Conservation (phyloP, 2,113 vertebrate species). For the Aphyosemion australe region DNA sequence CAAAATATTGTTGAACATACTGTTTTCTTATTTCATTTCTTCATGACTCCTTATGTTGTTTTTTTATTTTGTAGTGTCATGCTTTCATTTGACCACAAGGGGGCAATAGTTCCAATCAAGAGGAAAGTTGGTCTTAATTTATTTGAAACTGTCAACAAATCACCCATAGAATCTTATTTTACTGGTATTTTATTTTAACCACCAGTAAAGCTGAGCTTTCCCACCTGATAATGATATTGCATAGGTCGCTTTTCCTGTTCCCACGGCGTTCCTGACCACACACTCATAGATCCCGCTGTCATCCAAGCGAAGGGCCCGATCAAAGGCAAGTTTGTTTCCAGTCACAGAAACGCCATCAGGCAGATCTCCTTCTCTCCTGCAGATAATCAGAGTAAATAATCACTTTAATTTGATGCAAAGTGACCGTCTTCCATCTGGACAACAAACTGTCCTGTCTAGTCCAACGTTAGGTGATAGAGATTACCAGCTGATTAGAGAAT, state of each 20-base stretch:
- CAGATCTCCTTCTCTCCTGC: constrained; percentile 80
- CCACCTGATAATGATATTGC: constrained; percentile 73
- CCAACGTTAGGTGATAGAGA: too few relatives aligned
- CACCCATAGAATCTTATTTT: neutral
- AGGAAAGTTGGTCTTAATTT: neutral
- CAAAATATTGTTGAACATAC: too few relatives aligned
- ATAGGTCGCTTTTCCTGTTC: constrained; percentile 68
- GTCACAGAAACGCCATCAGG: constrained; percentile 71
- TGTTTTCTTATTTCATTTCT: too few relatives aligned
- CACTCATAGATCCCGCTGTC: constrained; percentile 86
- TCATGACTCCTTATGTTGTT: too few relatives aligned
- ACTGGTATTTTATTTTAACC: neutral
- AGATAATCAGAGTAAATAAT: constrained; percentile 7
- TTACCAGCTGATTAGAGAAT: too few relatives aligned
- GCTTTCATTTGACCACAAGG: constrained; percentile 39
- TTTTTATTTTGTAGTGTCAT: neutral
- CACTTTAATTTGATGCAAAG: neutral
- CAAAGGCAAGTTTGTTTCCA: constrained; percentile 81
- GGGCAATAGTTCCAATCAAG: constrained; percentile 46
- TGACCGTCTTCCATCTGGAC: too few relatives aligned
- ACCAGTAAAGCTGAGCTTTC: neutral
- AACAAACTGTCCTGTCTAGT: too few relatives aligned
- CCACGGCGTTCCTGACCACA: constrained; percentile 76
- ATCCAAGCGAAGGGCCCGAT: constrained; percentile 63
- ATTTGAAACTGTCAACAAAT: neutral